These are phyloP conservation scores for Huso huso DNA, from an alignment of 2,797 vertebrate species.

Conservation along the genomic window DNA sequence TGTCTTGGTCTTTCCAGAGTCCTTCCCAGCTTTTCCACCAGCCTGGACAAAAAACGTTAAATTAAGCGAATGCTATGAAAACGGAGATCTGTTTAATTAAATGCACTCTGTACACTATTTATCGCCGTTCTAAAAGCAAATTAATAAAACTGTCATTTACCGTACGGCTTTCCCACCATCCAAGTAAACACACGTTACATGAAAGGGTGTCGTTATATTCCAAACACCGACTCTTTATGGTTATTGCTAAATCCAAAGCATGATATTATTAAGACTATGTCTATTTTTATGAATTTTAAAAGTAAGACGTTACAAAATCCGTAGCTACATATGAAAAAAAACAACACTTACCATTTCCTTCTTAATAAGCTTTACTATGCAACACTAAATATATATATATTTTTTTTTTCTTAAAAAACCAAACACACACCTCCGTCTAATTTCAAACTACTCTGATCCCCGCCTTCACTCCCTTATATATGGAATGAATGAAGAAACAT, in stretches of 20 bases:
- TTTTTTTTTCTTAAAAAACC: neutral
- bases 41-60: constrained; percentile 50
- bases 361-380: no score
- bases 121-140: neutral
- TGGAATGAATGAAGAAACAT: constrained; percentile 28
- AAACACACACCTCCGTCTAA: neutral
- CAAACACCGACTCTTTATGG: no score
- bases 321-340: constrained; percentile 23
- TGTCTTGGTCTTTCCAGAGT: constrained; percentile 91
- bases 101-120: no score
- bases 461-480: constrained; percentile 31
- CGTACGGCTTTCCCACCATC: constrained; percentile 9
- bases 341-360: constrained; percentile 14
- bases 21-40: constrained; percentile 90
- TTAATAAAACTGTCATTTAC: neutral
- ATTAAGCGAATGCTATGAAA: neutral
- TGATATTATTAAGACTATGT: no score
- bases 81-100: neutral
- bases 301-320: neutral
- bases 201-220: no score
- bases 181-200: neutral
- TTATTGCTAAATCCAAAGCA: no score
- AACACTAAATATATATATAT: neutral
- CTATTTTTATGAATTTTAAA: neutral
- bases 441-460: constrained; percentile 38